Base-by-base conservation (phyloP, 2,888 invertebrate species). In the Orthosia cruda region DNA sequence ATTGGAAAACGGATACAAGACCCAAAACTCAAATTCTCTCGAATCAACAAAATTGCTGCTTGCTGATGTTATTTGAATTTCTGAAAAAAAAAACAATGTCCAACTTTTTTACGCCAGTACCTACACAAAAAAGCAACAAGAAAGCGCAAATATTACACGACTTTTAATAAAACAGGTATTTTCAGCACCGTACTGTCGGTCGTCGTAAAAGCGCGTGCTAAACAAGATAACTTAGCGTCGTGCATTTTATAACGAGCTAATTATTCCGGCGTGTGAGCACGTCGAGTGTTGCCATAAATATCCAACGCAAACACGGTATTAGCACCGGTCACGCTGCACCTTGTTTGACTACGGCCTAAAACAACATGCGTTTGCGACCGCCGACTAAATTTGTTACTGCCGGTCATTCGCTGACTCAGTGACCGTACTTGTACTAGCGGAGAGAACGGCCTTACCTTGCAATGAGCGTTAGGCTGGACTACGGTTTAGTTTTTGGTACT, bases 291-390 rank as follows among this genome's bases (percentile, higher is more conserved):
- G 93, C 94, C 94, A 96, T 96, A 96, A 96, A 96, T 96, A 96
- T 96, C 90, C 90, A 92, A 91, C 88, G 93, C 91, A 96, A 96
- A 96, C 96, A 96, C 89, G 85, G 93, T 93, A 94, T 96, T 95
- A 95, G 95, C 95, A 94, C 93, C 94, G 95, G 96, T 95, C 96
- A 95, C 93, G 94, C 93, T 95, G 95, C 94, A 92, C 90, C 90
- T 83, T 96, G 96, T 96, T 96, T 96, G 95, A 89, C 85, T 90
- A 93, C 90, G 94, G 93, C 96, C 96, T 96, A 96, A 96, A 96
- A 96, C 96, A 96, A 96, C 96, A 96, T 91, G 94, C 94, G 95
- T 95, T 94, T 96, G 96, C 94, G 94, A 93, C 93, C 92, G 89
- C 92, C 90, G 91, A 92, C 93, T 92, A 92, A 95, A 95, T 95